Base-by-base conservation (phyloP, 2,888 invertebrate genomes). In the Pecten maximus region DNA sequence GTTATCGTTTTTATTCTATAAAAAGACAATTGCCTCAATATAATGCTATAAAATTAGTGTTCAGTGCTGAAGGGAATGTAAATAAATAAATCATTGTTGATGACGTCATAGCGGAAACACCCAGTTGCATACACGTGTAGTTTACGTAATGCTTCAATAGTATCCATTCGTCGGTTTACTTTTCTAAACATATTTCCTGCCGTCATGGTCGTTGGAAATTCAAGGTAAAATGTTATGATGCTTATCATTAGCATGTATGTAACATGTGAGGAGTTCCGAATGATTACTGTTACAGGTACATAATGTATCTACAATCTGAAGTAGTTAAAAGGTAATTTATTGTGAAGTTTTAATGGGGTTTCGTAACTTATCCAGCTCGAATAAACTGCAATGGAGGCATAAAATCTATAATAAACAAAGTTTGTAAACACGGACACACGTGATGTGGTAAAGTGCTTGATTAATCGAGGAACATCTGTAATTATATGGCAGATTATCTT, bases 211-310 rank as follows among this genome's bases (percentile, higher is more conserved):
- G 74, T 35, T 35, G 28, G 23, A 35, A 35, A 35, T 74, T 74
- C 74, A 74, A 74, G 74, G 74, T 6, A 1, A 74, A 74, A 28
- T 19, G 28, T 15, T 28, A 0, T 74, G 35, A 28, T 74, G 74
- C 23, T 28, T 74, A 74, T 28, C 74, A 74, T 15, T 74, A 74
- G 2, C 35, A 15, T 6, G 35, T 28, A 23, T 28, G 35, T 74
- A 74, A 74, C 74, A 74, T 8, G 23, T 74, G 74, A 74, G 74
- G 74, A 10, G 74, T 74, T 74, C 74, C 74, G 74, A 74, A 74
- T 74, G 35, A 74, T 19, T 74, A 54, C 2, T 1, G 8, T 54
- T n/a, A 54, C 54, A 23, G 23, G 19, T 19, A 19, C 23, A 23
- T 54, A 23, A 54, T 23, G 23, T 74, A 16, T 2, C 3, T 23